phyloP scores from a whole-genome alignment of 2,888 invertebrate genomes.

The Kuschelorhynchus macadamiae region DNA sequence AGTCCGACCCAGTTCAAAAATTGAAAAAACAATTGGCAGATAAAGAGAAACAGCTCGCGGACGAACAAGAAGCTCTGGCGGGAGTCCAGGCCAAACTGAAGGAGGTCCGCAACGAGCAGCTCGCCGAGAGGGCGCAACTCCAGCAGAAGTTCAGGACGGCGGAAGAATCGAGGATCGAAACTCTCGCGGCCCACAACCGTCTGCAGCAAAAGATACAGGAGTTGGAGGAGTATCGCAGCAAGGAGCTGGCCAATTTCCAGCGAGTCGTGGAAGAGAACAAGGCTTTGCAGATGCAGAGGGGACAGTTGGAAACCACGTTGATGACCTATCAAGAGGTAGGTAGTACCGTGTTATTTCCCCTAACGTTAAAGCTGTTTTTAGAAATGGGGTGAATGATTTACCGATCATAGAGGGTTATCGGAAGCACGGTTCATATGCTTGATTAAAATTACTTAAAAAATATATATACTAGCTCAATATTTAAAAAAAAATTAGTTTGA shows the following conservation, averaged over 20 bases:
- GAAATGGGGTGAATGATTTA: no score
- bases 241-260: constrained; percentile 70
- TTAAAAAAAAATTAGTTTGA: no score
- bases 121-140: constrained; percentile 76
- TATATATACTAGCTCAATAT: no score
- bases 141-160: constrained; percentile 69
- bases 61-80: constrained; percentile 82
- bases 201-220: constrained; percentile 77
- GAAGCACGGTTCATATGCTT: no score
- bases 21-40: constrained; percentile 91
- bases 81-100: constrained; percentile 84
- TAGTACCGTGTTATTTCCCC: no score
- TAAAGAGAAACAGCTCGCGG: constrained; percentile 82
- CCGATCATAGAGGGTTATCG: no score
- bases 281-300: constrained; percentile 74
- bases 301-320: constrained; percentile 78
- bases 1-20: constrained; percentile 87
- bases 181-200: constrained; percentile 75
- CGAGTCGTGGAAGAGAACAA: constrained; percentile 73
- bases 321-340: constrained; percentile 73
- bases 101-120: constrained; percentile 81
- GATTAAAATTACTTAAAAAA: no score
- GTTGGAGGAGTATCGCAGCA: constrained; percentile 75
- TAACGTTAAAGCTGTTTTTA: no score
- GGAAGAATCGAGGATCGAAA: constrained; percentile 69